A percentile compares a stretch with the other conserved stretches of the same genome.
These are phyloP conservation scores for Seriola aureovittata DNA, from an alignment of 2,113 vertebrate species.

Conservation along the genomic window DNA sequence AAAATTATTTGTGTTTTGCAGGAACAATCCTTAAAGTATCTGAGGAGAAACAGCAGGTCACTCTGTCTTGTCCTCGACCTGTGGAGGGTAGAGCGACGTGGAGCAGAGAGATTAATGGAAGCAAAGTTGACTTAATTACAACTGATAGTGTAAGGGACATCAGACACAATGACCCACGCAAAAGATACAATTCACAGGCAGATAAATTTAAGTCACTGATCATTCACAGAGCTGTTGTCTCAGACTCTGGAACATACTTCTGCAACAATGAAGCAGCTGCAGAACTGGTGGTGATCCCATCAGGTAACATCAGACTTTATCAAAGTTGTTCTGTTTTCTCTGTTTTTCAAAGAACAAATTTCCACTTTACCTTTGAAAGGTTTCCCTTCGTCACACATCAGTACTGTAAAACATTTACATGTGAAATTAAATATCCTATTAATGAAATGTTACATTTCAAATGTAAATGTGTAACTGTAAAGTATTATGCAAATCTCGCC, in stretches of 20 bases:
- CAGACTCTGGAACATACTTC: slow-evolving; percentile 36
- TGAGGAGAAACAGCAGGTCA: accelerated
- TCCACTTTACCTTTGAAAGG: too few relatives aligned
- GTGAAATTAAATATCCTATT: too few relatives aligned
- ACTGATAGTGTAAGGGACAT: accelerated
- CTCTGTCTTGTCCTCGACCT: not conserved
- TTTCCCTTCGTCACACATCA: too few relatives aligned
- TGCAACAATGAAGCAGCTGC: slow-evolving; percentile 12
- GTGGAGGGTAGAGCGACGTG: not conserved
- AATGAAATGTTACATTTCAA: too few relatives aligned
- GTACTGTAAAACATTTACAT: too few relatives aligned
- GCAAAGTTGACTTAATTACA: accelerated
- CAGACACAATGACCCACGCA: accelerated
- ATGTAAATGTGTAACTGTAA: too few relatives aligned
- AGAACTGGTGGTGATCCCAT: slow-evolving; percentile 29
- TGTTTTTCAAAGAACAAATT: too few relatives aligned
- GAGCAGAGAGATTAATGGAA: slow-evolving; percentile 38
- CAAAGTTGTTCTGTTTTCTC: too few relatives aligned
- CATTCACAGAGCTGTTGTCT: accelerated
- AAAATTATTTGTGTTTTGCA: not conserved
- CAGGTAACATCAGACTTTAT: slow-evolving; percentile 34
- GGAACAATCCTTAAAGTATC: not conserved
- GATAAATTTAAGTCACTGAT: accelerated
- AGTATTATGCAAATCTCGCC: too few relatives aligned
- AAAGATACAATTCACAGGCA: accelerated